These are phyloP conservation scores for Centropus bengalensis DNA, from an alignment of 2,113 vertebrate species.

Conservation along the genomic window DNA sequence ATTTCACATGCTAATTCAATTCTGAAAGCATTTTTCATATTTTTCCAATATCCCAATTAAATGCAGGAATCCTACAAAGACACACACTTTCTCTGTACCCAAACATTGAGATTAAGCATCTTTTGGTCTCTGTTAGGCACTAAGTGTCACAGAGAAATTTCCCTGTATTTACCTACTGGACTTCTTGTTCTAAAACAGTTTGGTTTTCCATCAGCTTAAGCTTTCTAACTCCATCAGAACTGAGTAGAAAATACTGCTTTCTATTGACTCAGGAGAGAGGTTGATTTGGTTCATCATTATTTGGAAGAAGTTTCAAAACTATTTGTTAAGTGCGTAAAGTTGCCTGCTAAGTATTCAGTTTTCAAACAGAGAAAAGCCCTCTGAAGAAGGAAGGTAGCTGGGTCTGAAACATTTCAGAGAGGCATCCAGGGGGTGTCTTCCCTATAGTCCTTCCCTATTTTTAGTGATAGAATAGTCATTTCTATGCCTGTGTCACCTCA, in stretches of 20 bases:
- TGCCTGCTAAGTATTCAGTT: background rate
- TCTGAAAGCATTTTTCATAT: slow-evolving; percentile 50
- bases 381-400: background rate
- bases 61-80: background rate
- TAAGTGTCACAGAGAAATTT: background rate
- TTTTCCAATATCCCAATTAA: slow-evolving; percentile 22
- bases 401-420: background rate
- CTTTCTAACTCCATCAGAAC: background rate
- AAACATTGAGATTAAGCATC: background rate
- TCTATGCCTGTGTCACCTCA: background rate
- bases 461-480: background rate
- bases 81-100: background rate
- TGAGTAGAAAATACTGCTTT: background rate
- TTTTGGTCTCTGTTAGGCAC: background rate
- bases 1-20: slow-evolving; percentile 39
- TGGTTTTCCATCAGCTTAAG: background rate
- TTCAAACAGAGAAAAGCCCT: background rate
- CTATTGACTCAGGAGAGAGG: background rate
- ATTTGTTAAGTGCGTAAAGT: background rate
- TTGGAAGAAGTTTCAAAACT: background rate
- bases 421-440: background rate
- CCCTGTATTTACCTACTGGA: background rate
- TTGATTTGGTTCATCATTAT: background rate
- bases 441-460: background rate
- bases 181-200: background rate